Conservation (phyloP, 2,888 invertebrate species). For the Ceratothoa steindachneri region DNA sequence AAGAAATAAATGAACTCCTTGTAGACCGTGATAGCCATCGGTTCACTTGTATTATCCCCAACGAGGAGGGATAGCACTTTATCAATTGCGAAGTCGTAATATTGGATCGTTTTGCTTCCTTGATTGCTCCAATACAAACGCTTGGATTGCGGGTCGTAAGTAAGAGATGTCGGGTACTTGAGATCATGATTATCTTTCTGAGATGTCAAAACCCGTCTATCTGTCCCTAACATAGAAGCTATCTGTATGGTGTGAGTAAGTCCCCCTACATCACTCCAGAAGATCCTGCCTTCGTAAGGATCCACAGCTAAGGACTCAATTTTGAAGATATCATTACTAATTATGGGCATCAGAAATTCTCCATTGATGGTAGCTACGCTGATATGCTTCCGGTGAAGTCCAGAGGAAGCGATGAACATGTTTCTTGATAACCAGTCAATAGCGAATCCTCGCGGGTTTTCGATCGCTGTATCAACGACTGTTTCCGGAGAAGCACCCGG, state of each 20-base stretch:
- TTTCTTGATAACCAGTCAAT: slow-evolving; percentile 76
- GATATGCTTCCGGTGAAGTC: slow-evolving; percentile 58
- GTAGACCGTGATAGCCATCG: slow-evolving; percentile 36
- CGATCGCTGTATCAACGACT: slow-evolving; percentile 59
- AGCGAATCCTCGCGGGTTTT: slow-evolving; percentile 67
- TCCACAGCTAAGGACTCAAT: slow-evolving; percentile 64
- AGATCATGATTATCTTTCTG: slow-evolving; percentile 50
- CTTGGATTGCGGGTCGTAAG: slow-evolving; percentile 51
- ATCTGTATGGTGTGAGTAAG: slow-evolving; percentile 59
- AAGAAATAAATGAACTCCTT: slow-evolving; percentile 28
- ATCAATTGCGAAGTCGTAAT: slow-evolving; percentile 58
- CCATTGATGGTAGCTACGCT: slow-evolving; percentile 68
- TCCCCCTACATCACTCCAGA: slow-evolving; percentile 59
- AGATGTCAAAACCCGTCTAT: slow-evolving; percentile 50
- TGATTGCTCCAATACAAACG: slow-evolving; percentile 70
- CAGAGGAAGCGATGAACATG: slow-evolving; percentile 66
- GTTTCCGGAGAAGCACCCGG: slow-evolving; percentile 67
- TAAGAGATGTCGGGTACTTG: slow-evolving; percentile 51
- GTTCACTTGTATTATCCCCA: slow-evolving; percentile 7
- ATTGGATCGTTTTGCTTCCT: slow-evolving; percentile 61
- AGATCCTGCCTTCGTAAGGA: slow-evolving; percentile 61
- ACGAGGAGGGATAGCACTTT: slow-evolving; percentile 50
- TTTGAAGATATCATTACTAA: slow-evolving; percentile 51
- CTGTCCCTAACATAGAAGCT: slow-evolving; percentile 66
- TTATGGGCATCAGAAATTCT: slow-evolving; percentile 62